Percentiles rank a stretch among this genome's conserved stretches.
Conservation (phyloP, 2,888 invertebrate species). For the Ochlodes sylvanus region DNA sequence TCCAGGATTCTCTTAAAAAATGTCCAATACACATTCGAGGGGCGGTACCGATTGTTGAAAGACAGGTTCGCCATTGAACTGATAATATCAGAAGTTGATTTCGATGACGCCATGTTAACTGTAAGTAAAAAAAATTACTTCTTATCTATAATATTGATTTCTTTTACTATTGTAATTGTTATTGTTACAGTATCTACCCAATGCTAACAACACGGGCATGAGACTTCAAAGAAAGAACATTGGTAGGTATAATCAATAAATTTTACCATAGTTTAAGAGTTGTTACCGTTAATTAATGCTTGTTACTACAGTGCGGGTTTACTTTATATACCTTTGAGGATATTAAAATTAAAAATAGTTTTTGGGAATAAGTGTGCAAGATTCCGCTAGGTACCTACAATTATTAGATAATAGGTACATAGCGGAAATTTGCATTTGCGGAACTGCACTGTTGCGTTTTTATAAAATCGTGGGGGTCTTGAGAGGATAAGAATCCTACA, state of each 20-base stretch:
- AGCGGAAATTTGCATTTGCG: too few species aligned
- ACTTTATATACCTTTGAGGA: background rate
- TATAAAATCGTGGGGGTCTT: too few species aligned
- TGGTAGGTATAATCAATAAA: constrained; percentile 47
- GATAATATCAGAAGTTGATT: constrained; percentile 55
- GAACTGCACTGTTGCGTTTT: too few species aligned
- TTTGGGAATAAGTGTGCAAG: too few species aligned
- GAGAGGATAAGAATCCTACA: too few species aligned
- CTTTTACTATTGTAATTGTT: background rate
- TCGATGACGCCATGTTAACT: constrained; percentile 57
- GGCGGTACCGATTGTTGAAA: constrained; percentile 61
- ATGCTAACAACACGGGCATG: constrained; percentile 41
- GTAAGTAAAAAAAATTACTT: constrained; percentile 48
- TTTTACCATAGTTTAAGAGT: too few species aligned
- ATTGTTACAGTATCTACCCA: constrained; percentile 53
- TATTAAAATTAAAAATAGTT: too few species aligned
- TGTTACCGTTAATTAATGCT: too few species aligned
- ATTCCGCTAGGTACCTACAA: too few species aligned
- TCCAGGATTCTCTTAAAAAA: constrained; percentile 63
- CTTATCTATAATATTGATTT: background rate
- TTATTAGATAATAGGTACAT: too few species aligned
- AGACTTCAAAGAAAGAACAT: constrained; percentile 47
- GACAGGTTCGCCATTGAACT: constrained; percentile 59
- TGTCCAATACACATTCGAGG: constrained; percentile 63
- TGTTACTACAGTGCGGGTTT: too few species aligned